Base-by-base conservation (phyloP, 2,113 vertebrate genomes). In the Heterocephalus glaber region DNA sequence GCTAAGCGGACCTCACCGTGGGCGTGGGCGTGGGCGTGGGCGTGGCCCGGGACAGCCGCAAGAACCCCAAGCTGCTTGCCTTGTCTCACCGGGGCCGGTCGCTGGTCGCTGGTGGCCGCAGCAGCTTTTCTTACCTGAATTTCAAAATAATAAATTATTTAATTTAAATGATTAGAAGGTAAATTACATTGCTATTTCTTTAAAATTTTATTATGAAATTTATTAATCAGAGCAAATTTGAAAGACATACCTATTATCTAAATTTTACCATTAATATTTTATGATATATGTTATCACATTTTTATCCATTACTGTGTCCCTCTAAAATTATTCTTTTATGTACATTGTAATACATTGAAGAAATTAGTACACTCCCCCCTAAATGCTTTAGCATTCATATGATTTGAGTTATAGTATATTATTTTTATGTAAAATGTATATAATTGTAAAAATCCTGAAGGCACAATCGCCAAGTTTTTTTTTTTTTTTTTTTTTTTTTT, bases 111-210 rank as follows among this genome's bases (percentile, higher is more conserved):
- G n/a, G n/a, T n/a, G n/a, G n/a, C n/a, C n/a, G n/a, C n/a, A n/a
- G n/a, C n/a, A n/a, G n/a, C n/a, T n/a, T n/a, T n/a, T n/a, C n/a
- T 63, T 87, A 38, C 38, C 54, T 91, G 44, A 95, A 82, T 26
- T 93, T 90, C 38, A 54, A 58, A 70, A 63, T 28, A 76, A 85
- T 85, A 26, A 86, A 2, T 65, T 87, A 11, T 10, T 35, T 76
- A 20, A 92, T 70, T 79, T 61, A 44, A 49, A 30, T 80, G 56
- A 65, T 82, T 33, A 38, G 2, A 85, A 76, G 26, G 33, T 38
- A 90, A 81, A 44, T 90, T 7, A 1, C 20, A 38, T 44, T 65
- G 38, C 12, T 83, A 24, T 92, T 88, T 19, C 17, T 28, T 13
- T 86, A 56, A 52, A 6, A 11, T 93, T 81, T 56, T 89, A 77